Evolutionary conservation across 2,888 invertebrate species (phyloP).

Genomic region (Idaea dimidiata): DNA sequence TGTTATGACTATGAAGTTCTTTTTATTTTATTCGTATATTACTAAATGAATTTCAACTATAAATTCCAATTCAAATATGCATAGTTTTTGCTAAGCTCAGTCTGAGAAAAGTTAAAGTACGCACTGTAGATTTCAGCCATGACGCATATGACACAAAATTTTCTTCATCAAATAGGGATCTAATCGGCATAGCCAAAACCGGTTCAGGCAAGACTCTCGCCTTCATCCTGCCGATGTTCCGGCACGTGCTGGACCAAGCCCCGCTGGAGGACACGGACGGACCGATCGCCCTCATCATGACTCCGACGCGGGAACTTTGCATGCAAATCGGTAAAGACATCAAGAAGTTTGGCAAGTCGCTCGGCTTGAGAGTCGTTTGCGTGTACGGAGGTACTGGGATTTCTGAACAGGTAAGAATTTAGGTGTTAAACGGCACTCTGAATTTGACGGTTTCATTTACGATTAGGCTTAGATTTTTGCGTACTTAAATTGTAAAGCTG

Average conservation of each 20-base stretch:
- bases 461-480: too few species aligned
- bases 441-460: too few species aligned
- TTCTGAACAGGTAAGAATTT: constrained; percentile 85
- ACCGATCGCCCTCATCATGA: constrained; percentile 98
- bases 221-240: constrained; percentile 98
- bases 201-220: constrained; percentile 99
- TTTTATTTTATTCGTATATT: too few species aligned
- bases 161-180: constrained; percentile 79
- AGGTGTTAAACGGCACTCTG: too few species aligned
- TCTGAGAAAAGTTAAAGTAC: too few species aligned
- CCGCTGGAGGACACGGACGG: constrained; percentile 98
- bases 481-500: too few species aligned
- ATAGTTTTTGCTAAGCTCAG: too few species aligned
- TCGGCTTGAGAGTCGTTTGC: constrained; percentile 93
- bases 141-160: neutral
- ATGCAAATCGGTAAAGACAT: constrained; percentile 99
- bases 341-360: constrained; percentile 94
- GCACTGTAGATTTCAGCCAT: too few species aligned
- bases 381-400: constrained; percentile 99
- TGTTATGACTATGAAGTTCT: too few species aligned
- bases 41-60: too few species aligned
- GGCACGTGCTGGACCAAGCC: constrained; percentile 96
- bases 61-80: too few species aligned
- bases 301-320: constrained; percentile 98
- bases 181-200: constrained; percentile 99